Evolutionary conservation across 2,888 invertebrate species (phyloP), one percentile per base, ranked within the genome.

Genomic region (Bursaphelenchus okinawaensis): DNA sequence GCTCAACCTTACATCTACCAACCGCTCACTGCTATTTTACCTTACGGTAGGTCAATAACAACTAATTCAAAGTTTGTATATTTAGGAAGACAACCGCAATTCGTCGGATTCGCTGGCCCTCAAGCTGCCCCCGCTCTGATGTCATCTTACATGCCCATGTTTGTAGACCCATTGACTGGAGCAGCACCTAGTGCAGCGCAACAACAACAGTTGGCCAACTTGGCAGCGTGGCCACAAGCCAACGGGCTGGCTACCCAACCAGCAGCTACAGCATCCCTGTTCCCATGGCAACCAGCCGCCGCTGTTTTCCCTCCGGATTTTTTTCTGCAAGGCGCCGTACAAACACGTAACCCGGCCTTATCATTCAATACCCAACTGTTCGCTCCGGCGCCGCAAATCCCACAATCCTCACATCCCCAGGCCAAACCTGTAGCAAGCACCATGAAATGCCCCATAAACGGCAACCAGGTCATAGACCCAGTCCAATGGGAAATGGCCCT

Each of bases 1-100:
- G 73, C 73, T n/a, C 70, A 73, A 19, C 78, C 72, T 28, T 80
- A 76, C 66, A 74, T 79, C 60, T 80, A 78, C 57, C 78, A 76
- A 52, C 79, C 80, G 9, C 29, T 67, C 8, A 28, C 73, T 58
- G 68, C 75, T 1, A 68, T 79, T 1, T 71, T 77, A 56, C 80
- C 79, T n/a, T 79, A 64, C 28, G 51, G 67, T 50, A 20, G 58
- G 8, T 27, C 16, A n/a, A 7, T 65, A 50, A 31, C n/a, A 20
- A 4, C 7, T 24, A n/a, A 28, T 20, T 55, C 22, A 55, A 26
- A 16, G 12, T 26, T 24, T 4, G 27, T 20, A 29, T 19, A 51
- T 65, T 54, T 59, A 56, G 69, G 62, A 26, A 58, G 69, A 1
- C 70, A 70, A 54, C 63, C 67, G 16, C 71, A 68, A 52, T 56